These are phyloP conservation scores for Pleuronectes platessa DNA, from an alignment of 2,113 vertebrate species.

Conservation along the genomic window DNA sequence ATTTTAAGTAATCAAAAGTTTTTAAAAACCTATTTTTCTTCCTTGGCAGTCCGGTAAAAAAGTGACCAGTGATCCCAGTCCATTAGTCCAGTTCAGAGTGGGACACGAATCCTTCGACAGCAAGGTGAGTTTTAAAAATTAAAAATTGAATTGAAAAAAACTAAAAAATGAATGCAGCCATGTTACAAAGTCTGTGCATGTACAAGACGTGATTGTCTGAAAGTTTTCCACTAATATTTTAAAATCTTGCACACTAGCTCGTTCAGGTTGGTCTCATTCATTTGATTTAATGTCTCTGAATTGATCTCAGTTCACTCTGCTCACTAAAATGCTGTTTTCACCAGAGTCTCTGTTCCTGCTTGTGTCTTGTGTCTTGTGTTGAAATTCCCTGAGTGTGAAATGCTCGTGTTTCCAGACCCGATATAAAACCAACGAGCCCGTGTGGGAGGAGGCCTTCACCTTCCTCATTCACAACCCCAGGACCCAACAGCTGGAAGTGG, in stretches of 20 bases:
- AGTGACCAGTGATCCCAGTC: conserved; percentile 92
- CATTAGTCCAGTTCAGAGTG: conserved; percentile 91
- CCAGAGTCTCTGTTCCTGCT: too few species aligned
- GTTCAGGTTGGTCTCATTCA: too few species aligned
- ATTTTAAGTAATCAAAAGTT: too few species aligned
- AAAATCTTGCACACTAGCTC: too few species aligned
- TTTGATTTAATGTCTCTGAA: too few species aligned
- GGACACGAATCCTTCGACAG: conserved; percentile 90
- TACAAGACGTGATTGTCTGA: too few species aligned
- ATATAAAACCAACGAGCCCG: conserved; percentile 93
- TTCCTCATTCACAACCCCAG: conserved; percentile 96
- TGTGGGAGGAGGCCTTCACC: conserved; percentile 95
- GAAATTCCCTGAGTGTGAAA: not conserved
- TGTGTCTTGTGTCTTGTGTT: not conserved
- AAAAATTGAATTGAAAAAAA: too few species aligned
- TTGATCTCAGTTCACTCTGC: too few species aligned
- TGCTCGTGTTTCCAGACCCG: conserved; percentile 81
- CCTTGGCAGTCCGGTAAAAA: conserved; percentile 92
- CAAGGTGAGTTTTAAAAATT: conserved; percentile 85
- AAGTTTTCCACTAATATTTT: too few species aligned
- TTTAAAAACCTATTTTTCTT: not conserved
- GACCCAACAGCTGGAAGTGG: conserved; percentile 90
- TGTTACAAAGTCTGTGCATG: too few species aligned
- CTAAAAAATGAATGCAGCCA: too few species aligned
- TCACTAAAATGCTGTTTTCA: too few species aligned